Evolutionary conservation across 2,113 vertebrate species (phyloP).

Genomic region (Eupsittula cactorum): DNA sequence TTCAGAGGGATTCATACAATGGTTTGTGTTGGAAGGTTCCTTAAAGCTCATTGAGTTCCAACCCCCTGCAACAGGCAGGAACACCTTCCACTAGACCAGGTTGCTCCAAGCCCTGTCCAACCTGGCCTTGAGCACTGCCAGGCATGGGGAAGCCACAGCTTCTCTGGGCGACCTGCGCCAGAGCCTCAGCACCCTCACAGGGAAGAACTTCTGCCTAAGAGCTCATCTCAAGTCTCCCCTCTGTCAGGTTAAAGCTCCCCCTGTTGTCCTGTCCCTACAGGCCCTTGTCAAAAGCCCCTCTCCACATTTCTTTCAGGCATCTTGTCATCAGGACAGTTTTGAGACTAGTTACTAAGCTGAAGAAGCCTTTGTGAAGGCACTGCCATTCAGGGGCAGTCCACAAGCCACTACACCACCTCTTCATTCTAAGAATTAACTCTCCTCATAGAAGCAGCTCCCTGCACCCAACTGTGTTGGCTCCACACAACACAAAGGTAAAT

Average conservation of each 20-base stretch:
- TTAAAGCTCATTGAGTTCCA: background rate
- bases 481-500: no score
- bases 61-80: background rate
- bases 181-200: background rate
- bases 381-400: fast-evolving
- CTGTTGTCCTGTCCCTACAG: background rate
- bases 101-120: background rate
- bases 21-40: background rate
- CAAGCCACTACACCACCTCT: no score
- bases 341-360: no score
- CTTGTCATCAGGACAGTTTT: fast-evolving
- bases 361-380: background rate
- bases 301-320: background rate
- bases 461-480: no score
- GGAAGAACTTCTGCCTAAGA: background rate
- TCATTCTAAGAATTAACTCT: background rate
- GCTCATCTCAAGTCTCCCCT: background rate
- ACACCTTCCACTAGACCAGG: background rate
- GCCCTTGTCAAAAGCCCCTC: background rate
- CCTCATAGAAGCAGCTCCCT: background rate
- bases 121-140: background rate
- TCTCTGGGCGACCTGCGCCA: background rate
- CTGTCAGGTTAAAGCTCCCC: background rate
- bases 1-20: background rate
- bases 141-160: background rate